Evolutionary conservation across 92 coral and sea anemone genomes (phyloP), one percentile per base, ranked within the genome.

Genomic region (Palythoa heliodiscus): DNA sequence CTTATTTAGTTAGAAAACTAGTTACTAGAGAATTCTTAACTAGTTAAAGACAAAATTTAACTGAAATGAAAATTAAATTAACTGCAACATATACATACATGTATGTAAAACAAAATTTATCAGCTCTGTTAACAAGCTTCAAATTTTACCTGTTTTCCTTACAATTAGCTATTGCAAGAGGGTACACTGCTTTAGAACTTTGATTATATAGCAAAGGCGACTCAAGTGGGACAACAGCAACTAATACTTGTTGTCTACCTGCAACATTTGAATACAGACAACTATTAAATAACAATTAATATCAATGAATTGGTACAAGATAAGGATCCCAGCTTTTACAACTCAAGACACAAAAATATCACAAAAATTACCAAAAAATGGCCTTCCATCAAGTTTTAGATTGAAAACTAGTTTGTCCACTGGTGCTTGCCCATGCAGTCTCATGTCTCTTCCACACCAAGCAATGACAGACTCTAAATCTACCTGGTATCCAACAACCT

Each of bases 321-420:
- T 43, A 7, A 43, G 48, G 48, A 43, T 43, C 48, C 3, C 48
- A 43, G 48, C 48, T 43, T 43, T 43, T 43, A 7, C 48, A 43
- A 43, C 48, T 43, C 48, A 43, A 43, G 3, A 43, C 48, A 43
- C 48, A 43, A 43, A 29, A 15, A 71, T 57, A 7, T n/a, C n/a
- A n/a, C n/a, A n/a, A n/a, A 61, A 19, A 61, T 75, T 76, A 76
- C 69, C 82, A 55, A 55, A 76, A 25, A 76, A 76, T n/a, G 82
- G 82, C 37, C 82, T 43, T 76, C 82, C 82, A 76, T 52, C 69
- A 8, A 76, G 58, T 53, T 76, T 76, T 17, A 76, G 35, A 23
- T 76, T 76, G 11, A 76, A 29, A 20, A 39, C 35, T 13, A 52
- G 47, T 22, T 40, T 52, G 25, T 40, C 60, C 2, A 7, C 72